Percentiles rank a stretch among this genome's conserved stretches.
Conservation (phyloP, 2,888 invertebrate genomes). For the Epsilonema sp. region DNA sequence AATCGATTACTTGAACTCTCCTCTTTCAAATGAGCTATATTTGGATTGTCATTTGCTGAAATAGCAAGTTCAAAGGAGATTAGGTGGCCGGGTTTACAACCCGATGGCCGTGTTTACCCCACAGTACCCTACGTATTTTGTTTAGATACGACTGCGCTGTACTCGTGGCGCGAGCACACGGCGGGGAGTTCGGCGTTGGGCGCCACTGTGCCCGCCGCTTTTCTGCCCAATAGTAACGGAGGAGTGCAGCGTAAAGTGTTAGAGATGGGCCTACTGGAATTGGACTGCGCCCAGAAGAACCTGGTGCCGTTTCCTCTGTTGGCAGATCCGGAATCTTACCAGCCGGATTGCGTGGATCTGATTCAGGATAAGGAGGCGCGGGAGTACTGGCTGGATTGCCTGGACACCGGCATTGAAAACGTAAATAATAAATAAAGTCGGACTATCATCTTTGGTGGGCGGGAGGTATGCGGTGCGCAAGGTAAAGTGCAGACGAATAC, state of each 20-base stretch:
- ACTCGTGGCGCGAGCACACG: conserved; percentile 48
- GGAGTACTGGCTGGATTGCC: conserved; percentile 73
- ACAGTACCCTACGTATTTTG: background rate
- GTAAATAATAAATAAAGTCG: conserved; percentile 21
- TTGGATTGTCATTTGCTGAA: too few relatives aligned
- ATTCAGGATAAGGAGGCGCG: conserved; percentile 60
- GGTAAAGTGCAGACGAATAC: too few relatives aligned
- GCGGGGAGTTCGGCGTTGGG: conserved; percentile 45
- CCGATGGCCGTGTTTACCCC: too few relatives aligned
- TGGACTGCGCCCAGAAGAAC: conserved; percentile 40
- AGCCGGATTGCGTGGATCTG: conserved; percentile 76
- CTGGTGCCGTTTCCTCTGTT: conserved; percentile 53
- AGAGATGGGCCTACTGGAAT: too few relatives aligned
- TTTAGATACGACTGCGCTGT: conserved; percentile 29
- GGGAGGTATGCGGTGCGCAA: too few relatives aligned
- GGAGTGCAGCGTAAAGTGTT: too few relatives aligned
- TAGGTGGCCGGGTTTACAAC: too few relatives aligned
- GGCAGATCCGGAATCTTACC: conserved; percentile 53
- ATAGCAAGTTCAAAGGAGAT: too few relatives aligned
- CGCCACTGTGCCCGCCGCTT: conserved; percentile 22
- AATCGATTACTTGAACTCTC: too few relatives aligned
- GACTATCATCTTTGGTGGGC: too few relatives aligned
- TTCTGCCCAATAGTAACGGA: conserved; percentile 7
- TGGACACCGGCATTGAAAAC: conserved; percentile 60
- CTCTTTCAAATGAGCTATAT: too few relatives aligned